phyloP scores from a whole-genome alignment of 2,797 vertebrate species.

The Phrynocephalus vlangalii region DNA sequence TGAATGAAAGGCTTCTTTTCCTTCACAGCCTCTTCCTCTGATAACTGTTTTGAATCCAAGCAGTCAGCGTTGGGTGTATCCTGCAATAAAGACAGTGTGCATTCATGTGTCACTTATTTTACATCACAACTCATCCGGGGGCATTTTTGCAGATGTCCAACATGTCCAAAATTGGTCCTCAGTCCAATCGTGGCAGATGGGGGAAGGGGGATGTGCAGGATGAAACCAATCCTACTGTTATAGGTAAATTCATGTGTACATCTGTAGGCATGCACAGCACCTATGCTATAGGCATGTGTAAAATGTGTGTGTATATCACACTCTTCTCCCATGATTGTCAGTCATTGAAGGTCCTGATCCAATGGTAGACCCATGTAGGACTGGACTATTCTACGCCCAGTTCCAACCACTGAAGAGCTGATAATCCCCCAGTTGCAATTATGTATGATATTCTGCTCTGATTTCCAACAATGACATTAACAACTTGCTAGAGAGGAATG shows the following conservation, averaged over 20 bases:
- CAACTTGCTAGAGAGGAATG: background rate
- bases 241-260: background rate
- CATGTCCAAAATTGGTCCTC: background rate
- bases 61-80: no score
- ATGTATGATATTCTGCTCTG: background rate
- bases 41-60: background rate
- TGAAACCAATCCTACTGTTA: background rate
- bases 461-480: background rate
- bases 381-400: no score
- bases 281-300: background rate
- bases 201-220: no score
- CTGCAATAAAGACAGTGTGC: background rate
- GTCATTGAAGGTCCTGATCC: background rate
- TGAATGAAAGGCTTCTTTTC: background rate
- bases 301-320: background rate
- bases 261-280: background rate
- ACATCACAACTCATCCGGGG: background rate
- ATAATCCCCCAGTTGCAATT: no score
- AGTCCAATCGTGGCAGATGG: background rate
- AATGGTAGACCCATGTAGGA: background rate
- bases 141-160: background rate
- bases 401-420: background rate
- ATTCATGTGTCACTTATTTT: background rate
- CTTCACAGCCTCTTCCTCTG: background rate
- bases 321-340: background rate